These are phyloP conservation scores for Esperia sulphurella DNA, from an alignment of 2,888 invertebrate species.

Conservation along the genomic window DNA sequence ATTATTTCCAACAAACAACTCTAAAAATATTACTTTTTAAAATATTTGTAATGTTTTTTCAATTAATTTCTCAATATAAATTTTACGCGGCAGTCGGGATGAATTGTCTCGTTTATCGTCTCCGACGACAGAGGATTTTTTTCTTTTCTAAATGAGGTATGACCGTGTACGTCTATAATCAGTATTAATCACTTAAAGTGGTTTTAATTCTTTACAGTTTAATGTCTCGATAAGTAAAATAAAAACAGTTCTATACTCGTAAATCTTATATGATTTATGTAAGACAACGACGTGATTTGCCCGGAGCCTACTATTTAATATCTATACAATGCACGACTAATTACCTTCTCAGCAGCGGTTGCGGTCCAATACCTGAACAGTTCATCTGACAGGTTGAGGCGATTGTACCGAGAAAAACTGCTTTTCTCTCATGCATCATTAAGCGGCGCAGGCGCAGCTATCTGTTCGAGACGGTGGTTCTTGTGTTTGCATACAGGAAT, in stretches of 20 bases:
- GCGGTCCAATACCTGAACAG: constrained; percentile 22
- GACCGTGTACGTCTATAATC: no score
- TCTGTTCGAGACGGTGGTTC: background rate
- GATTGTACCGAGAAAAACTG: constrained; percentile 18
- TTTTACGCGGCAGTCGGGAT: no score
- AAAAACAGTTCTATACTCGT: background rate
- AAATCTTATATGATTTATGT: constrained; percentile 11
- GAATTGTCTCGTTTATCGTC: no score
- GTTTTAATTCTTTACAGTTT: no score
- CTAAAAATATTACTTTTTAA: background rate
- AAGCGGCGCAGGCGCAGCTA: constrained; percentile 11
- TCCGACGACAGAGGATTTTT: no score
- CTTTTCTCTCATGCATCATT: constrained; percentile 34
- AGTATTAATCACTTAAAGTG: no score
- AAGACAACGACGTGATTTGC: constrained; percentile 10
- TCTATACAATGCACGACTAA: constrained; percentile 19
- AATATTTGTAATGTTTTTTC: background rate
- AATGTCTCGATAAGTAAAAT: no score
- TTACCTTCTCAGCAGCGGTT: constrained; percentile 18
- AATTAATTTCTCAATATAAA: no score
- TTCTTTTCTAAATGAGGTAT: no score
- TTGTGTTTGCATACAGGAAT: constrained; percentile 8
- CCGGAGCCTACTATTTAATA: constrained; percentile 1
- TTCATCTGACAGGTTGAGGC: constrained; percentile 23
- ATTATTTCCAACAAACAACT: constrained; percentile 5